These are phyloP conservation scores for Diarsia rubi DNA, from an alignment of 2,888 invertebrate genomes.

Conservation along the genomic window DNA sequence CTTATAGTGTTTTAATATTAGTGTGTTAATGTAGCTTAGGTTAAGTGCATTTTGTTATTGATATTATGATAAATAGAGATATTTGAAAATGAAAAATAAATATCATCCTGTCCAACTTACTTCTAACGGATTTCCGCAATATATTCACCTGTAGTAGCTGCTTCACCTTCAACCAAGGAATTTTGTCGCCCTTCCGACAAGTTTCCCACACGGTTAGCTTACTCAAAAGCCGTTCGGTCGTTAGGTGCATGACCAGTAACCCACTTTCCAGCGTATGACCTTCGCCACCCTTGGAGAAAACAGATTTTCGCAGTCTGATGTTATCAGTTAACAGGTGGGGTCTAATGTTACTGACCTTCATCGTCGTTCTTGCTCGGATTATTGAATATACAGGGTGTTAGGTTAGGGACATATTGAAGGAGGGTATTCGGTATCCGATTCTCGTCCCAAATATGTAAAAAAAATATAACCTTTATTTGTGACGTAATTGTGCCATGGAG, in stretches of 20 bases:
- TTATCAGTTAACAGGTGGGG: constrained; percentile 46
- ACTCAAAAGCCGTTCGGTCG: constrained; percentile 15
- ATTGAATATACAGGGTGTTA: no score
- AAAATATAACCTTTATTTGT: no score
- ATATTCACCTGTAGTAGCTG: neutral
- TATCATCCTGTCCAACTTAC: neutral
- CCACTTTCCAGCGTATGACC: constrained; percentile 57
- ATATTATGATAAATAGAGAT: no score
- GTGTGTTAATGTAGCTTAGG: no score
- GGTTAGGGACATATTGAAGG: no score
- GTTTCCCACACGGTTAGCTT: constrained; percentile 29
- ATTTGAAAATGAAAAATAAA: no score
- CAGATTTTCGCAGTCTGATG: constrained; percentile 54
- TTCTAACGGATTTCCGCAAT: neutral
- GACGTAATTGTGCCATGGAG: no score
- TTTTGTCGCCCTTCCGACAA: neutral
- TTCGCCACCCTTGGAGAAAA: constrained; percentile 56
- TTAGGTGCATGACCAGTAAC: constrained; percentile 42
- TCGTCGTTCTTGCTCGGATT: neutral
- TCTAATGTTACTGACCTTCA: constrained; percentile 36
- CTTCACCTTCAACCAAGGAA: neutral
- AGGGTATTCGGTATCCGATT: no score
- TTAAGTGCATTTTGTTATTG: no score
- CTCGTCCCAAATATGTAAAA: no score
- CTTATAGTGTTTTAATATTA: no score